Evolutionary conservation across 2,113 vertebrate genomes (phyloP).

Genomic region (Tympanuchus pallidicinctus): DNA sequence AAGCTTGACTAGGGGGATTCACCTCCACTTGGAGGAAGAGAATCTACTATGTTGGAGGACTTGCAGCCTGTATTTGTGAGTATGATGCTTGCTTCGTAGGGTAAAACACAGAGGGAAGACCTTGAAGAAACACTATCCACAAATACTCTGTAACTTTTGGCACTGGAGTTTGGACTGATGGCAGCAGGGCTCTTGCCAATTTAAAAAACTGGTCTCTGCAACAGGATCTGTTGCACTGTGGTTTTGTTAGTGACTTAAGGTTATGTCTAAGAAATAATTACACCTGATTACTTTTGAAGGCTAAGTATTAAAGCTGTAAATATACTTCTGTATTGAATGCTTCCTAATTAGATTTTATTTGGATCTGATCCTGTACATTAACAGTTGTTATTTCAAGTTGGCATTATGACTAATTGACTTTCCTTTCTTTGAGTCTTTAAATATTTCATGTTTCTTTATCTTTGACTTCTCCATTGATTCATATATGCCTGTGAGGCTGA

Average conservation of each 20-base stretch:
- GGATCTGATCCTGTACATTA: background rate
- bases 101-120: background rate
- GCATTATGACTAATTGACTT: background rate
- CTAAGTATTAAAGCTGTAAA: background rate
- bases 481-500: background rate
- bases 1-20: background rate
- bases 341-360: background rate
- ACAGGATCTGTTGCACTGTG: background rate
- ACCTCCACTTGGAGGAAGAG: background rate
- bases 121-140: background rate
- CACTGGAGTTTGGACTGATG: background rate
- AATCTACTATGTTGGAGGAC: background rate
- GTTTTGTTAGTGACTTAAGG: background rate
- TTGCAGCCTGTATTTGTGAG: background rate
- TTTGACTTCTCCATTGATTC: background rate
- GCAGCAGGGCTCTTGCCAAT: background rate
- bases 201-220: background rate
- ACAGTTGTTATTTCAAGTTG: background rate
- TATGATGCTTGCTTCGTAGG: background rate
- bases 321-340: background rate
- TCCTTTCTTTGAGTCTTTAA: background rate
- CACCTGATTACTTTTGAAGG: background rate
- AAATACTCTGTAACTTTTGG: background rate
- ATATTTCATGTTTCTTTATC: conserved; percentile 8
- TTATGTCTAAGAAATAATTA: background rate